These are phyloP conservation scores for Parus major DNA, from an alignment of 2,113 vertebrate genomes.

Conservation along the genomic window DNA sequence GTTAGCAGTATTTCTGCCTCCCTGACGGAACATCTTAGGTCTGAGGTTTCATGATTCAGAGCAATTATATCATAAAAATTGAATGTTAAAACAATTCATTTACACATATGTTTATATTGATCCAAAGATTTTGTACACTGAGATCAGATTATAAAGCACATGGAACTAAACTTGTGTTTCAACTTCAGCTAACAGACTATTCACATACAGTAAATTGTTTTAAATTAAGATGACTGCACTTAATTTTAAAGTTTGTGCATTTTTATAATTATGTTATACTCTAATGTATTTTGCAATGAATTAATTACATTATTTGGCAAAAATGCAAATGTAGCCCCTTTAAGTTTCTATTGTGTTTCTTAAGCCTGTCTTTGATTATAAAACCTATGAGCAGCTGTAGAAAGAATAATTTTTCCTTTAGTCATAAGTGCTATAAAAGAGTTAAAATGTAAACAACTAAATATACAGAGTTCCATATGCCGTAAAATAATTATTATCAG, in stretches of 20 bases:
- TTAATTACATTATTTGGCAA: neutral
- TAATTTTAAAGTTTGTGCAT: neutral
- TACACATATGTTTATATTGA: neutral
- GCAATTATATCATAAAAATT: constrained; percentile 13
- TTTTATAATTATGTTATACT: neutral
- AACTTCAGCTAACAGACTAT: neutral
- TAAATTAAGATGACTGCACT: neutral
- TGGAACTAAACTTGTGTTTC: neutral
- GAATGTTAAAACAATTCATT: constrained; percentile 40
- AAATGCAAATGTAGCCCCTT: neutral
- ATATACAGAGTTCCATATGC: neutral
- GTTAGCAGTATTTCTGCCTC: constrained; percentile 35
- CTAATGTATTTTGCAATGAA: neutral
- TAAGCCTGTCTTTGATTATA: neutral
- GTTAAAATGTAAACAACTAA: neutral
- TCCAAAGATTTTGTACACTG: neutral
- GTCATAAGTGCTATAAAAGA: neutral
- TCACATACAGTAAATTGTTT: neutral
- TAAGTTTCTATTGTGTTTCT: neutral
- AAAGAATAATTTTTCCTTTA: neutral
- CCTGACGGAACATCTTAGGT: neutral
- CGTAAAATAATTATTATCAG: neutral
- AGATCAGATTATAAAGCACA: neutral
- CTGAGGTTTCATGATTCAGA: constrained; percentile 54
- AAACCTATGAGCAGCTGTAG: neutral